Conservation (phyloP, 2,113 vertebrate genomes). For the Microtus richardsoni region DNA sequence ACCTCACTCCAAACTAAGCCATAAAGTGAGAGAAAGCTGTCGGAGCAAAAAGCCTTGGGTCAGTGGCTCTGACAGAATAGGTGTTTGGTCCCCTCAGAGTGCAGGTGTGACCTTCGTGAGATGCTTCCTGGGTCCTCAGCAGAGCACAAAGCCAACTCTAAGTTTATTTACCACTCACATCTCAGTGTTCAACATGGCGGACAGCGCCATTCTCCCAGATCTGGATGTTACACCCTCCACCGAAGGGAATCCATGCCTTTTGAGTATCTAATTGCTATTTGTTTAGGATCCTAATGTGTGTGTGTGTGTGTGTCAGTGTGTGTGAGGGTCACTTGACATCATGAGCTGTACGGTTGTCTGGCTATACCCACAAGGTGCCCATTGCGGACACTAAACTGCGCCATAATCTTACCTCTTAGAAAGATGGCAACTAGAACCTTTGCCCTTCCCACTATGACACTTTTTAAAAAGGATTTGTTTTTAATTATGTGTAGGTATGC, state of each 20-base stretch:
- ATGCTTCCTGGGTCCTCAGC: no score
- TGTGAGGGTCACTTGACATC: not conserved
- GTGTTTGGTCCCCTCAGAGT: not conserved
- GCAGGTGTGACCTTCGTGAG: not conserved
- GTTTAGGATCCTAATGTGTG: not conserved
- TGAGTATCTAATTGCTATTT: not conserved
- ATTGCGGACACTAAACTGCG: no score
- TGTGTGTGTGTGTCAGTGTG: not conserved
- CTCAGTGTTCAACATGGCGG: not conserved
- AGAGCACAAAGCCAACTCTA: not conserved
- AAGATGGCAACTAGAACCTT: not conserved
- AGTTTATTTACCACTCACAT: no score
- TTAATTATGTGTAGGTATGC: not conserved
- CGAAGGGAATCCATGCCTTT: not conserved
- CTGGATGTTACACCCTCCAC: not conserved
- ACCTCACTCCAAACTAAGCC: not conserved
- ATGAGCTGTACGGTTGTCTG: not conserved
- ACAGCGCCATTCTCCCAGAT: no score
- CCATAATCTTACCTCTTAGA: not conserved
- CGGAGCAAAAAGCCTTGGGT: not conserved
- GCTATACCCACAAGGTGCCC: no score
- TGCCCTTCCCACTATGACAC: no score
- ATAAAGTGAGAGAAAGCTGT: rapidly evolving
- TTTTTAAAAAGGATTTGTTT: not conserved
- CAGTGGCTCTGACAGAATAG: not conserved